A percentile compares a stretch with the other conserved stretches of the same genome.
Conservation (phyloP, 2,113 vertebrate genomes). For the Mugil cephalus region DNA sequence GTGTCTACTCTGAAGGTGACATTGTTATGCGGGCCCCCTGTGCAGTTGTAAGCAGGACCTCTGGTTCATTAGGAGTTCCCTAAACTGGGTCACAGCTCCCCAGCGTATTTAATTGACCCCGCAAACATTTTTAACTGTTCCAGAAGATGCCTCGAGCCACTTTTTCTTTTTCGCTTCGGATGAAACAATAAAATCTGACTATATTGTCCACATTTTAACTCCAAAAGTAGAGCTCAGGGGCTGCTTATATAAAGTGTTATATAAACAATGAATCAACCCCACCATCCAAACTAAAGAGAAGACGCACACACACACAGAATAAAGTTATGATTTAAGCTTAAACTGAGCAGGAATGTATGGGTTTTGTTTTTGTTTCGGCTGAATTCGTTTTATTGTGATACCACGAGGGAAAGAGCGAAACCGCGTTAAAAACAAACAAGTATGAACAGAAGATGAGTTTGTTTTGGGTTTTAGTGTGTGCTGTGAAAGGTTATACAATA, state of each 20-base stretch:
- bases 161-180: not conserved
- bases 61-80: not conserved
- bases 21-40: not conserved
- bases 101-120: not conserved
- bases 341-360: not conserved
- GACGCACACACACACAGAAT: too few species aligned
- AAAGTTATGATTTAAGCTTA: not conserved
- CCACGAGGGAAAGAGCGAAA: not conserved
- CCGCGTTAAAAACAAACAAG: not conserved
- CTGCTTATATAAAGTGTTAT: constrained; percentile 78
- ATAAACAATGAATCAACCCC: constrained; percentile 60
- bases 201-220: not conserved
- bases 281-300: not conserved
- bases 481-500: constrained; percentile 76
- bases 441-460: not conserved
- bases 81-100: constrained; percentile 42
- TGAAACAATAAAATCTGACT: not conserved
- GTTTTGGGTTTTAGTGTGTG: not conserved
- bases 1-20: not conserved
- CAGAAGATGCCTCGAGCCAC: not conserved
- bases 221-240: constrained; percentile 2
- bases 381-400: not conserved
- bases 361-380: not conserved
- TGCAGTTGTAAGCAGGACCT: too few species aligned
- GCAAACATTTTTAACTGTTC: not conserved